Base-by-base conservation (phyloP, 2,797 vertebrate species). In the Bovichtus variegatus region DNA sequence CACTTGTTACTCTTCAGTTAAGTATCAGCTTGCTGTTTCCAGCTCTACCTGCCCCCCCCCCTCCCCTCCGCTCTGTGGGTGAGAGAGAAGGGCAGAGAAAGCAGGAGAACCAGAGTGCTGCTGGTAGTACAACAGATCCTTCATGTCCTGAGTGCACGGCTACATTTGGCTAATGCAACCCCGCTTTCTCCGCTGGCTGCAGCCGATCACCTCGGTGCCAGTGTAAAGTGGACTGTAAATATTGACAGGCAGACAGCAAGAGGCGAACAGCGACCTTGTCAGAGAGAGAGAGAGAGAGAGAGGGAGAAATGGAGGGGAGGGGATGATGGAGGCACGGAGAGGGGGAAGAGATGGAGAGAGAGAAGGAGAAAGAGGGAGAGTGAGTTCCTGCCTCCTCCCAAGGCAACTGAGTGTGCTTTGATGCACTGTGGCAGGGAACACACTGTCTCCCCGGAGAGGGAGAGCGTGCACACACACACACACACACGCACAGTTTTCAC, bases 351-450 rank as follows among this genome's bases (percentile, higher is more conserved):
- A 53, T 29, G 51, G 49, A 57, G 38, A 51, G 38, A 29, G n/a
- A 54, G 29, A 9, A 19, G 34, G 34, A 60, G 62, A 34, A 53
- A 29, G 63, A n/a, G 57, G 34, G 80, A 84, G 76, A 81, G 80
- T 66, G 71, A 82, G 88, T 77, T 78, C 72, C 83, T 88, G 87
- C 83, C 80, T 92, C 90, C 88, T 93, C 94, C 90, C 84, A 85
- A 87, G 92, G 90, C 89, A 87, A 91, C 84, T 88, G 89, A 93
- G 85, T 93, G 84, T 93, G 88, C 87, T 89, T 91, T 95, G 95
- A 96, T 94, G 85, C 87, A 79, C 86, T 80, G 85, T 95, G 95
- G 93, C 95, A 94, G 95, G 87, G 92, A 95, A 92, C 94, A 94
- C 93, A 93, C 93, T 90, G 93, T 90, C 86, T 92, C 93, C 92